Percentiles rank a stretch among this genome's conserved stretches.
These are phyloP conservation scores for Drosophila niveifrons DNA, from an alignment of 2,888 invertebrate genomes.

Conservation along the genomic window DNA sequence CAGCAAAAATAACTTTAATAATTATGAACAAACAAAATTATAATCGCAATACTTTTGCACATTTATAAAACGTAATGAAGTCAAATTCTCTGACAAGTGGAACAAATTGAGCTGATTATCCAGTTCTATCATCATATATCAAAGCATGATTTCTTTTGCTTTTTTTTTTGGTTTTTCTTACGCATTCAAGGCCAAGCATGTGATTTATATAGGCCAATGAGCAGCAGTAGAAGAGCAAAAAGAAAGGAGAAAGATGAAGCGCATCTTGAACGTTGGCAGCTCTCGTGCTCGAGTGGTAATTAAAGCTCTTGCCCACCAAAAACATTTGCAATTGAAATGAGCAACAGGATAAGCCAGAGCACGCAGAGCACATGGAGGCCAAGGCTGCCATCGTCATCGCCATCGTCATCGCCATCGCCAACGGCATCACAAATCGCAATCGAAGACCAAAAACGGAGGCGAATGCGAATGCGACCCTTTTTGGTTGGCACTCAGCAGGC, in stretches of 20 bases:
- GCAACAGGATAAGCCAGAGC: slow-evolving; percentile 30
- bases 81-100: not conserved
- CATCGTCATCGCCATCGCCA: slow-evolving; percentile 5
- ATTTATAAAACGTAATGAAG: too few species aligned
- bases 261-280: slow-evolving; percentile 17
- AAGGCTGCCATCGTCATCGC: slow-evolving; percentile 1
- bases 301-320: slow-evolving; percentile 21
- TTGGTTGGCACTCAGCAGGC: slow-evolving; percentile 48
- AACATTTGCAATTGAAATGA: slow-evolving; percentile 59
- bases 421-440: not conserved
- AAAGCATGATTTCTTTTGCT: not conserved
- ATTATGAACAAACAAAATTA: too few species aligned
- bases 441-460: not conserved
- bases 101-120: not conserved
- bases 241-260: slow-evolving; percentile 2
- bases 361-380: slow-evolving; percentile 6
- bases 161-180: not conserved
- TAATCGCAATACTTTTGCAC: too few species aligned
- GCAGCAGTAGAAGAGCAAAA: not conserved
- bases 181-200: slow-evolving; percentile 2
- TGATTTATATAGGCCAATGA: slow-evolving; percentile 19
- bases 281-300: slow-evolving; percentile 45
- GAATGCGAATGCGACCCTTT: slow-evolving; percentile 22
- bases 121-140: slow-evolving; percentile 7
- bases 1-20: too few species aligned